Percentiles rank a stretch among this genome's conserved stretches.
These are phyloP conservation scores for Heloderma charlesbogerti DNA, from an alignment of 2,113 vertebrate species.

Conservation along the genomic window DNA sequence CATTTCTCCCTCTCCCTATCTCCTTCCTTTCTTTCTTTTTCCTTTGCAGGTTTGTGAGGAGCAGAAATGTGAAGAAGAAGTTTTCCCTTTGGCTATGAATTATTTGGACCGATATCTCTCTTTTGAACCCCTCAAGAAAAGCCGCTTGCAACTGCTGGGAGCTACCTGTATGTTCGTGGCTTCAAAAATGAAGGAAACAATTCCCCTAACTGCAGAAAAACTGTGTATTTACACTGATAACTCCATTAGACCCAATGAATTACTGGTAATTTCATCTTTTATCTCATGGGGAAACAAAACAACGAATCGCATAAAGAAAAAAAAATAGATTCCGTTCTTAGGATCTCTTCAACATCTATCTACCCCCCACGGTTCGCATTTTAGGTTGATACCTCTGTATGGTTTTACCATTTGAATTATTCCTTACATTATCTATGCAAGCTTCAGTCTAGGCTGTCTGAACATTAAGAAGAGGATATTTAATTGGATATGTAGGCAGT, in stretches of 20 bases:
- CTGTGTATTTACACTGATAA: slow-evolving; percentile 98
- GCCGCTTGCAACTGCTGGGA: slow-evolving; percentile 92
- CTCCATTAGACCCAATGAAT: slow-evolving; percentile 91
- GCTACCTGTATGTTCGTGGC: slow-evolving; percentile 98
- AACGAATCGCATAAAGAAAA: neutral
- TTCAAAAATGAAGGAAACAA: slow-evolving; percentile 99
- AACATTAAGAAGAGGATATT: neutral
- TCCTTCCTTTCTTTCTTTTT: slow-evolving; percentile 45
- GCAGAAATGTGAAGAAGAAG: slow-evolving; percentile 98
- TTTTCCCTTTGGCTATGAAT: slow-evolving; percentile 98
- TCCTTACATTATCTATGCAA: neutral
- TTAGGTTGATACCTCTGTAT: neutral
- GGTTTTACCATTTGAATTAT: neutral
- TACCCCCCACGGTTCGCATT: neutral
- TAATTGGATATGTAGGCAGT: neutral
- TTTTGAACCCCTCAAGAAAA: slow-evolving; percentile 92
- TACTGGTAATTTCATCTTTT: slow-evolving; percentile 88
- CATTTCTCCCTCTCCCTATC: slow-evolving; percentile 14
- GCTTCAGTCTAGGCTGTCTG: neutral
- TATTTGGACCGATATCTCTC: slow-evolving; percentile 98
- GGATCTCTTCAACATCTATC: neutral
- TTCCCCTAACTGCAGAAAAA: slow-evolving; percentile 95
- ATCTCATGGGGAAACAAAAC: slow-evolving; percentile 2
- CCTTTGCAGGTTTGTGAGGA: slow-evolving; percentile 92
- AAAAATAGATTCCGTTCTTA: neutral